Evolutionary conservation across 1,140 invertebrate genomes (phyloP).

Genomic region (Matsumurasca onukii): DNA sequence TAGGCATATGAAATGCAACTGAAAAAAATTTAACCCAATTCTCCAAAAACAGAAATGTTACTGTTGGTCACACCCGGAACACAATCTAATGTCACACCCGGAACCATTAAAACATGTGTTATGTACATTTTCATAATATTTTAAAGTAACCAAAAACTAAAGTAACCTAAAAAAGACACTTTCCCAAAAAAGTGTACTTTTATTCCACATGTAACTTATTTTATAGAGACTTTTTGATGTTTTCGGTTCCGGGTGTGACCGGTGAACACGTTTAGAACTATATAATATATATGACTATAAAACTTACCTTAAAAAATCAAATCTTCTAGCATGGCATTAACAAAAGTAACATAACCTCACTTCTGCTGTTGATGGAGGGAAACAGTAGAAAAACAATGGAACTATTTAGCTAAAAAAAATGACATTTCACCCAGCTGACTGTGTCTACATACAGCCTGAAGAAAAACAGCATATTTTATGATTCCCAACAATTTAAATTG

Average conservation of each 20-base stretch:
- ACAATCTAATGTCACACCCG: neutral
- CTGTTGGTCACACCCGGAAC: neutral
- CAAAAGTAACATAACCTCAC: constrained; percentile 1
- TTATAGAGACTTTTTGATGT: constrained; percentile 2
- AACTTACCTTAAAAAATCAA: constrained; percentile 14
- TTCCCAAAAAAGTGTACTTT: neutral
- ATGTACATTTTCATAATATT: constrained; percentile 7
- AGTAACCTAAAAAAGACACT: neutral
- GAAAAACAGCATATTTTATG: neutral
- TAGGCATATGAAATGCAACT: neutral
- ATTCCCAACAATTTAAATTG: neutral
- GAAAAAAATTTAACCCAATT: neutral
- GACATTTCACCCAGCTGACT: neutral
- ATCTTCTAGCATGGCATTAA: neutral
- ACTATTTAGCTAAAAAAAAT: neutral
- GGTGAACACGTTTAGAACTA: neutral
- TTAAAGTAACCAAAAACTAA: neutral
- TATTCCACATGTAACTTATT: neutral
- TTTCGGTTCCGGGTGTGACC: constrained; percentile 7
- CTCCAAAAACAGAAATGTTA: neutral
- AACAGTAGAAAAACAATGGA: neutral
- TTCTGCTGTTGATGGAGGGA: constrained; percentile 4
- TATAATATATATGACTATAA: neutral
- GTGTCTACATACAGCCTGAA: neutral
- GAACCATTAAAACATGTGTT: neutral